Evolutionary conservation across 2,797 vertebrate genomes (phyloP).

Genomic region (Pangasius larnaudii): DNA sequence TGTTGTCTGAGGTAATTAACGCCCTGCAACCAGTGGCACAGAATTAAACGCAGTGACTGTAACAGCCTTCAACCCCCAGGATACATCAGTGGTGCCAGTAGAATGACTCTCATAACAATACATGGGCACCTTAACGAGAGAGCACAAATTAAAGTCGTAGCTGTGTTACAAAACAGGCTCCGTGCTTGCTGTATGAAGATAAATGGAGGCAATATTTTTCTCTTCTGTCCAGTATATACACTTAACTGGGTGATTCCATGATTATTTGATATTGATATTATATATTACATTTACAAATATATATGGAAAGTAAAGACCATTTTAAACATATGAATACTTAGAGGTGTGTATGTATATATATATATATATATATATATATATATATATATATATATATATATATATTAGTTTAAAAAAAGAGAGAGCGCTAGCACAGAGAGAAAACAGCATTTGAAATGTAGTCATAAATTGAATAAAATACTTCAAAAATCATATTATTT

Average conservation of each 20-base stretch:
- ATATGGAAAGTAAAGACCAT: no score
- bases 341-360: no score
- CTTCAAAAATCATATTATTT: not conserved
- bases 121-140: conserved; percentile 2
- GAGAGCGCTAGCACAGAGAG: no score
- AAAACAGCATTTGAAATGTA: not conserved
- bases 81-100: conserved; percentile 16
- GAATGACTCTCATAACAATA: conserved; percentile 17
- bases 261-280: not conserved
- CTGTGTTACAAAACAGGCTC: not conserved
- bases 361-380: no score
- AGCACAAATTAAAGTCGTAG: conserved; percentile 31
- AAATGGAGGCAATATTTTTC: conserved; percentile 42
- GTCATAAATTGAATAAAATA: not conserved
- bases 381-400: no score
- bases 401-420: no score
- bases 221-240: not conserved
- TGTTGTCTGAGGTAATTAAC: conserved; percentile 31
- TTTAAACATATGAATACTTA: no score
- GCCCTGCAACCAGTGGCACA: not conserved
- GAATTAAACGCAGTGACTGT: conserved; percentile 13
- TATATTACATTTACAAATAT: not conserved
- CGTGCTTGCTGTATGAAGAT: conserved; percentile 1
- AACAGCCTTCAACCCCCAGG: not conserved
- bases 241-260: not conserved